Percentiles rank a stretch among this genome's conserved stretches.
phyloP scores from a whole-genome alignment of 2,888 invertebrate species.

The Sarcophaga carnaria region DNA sequence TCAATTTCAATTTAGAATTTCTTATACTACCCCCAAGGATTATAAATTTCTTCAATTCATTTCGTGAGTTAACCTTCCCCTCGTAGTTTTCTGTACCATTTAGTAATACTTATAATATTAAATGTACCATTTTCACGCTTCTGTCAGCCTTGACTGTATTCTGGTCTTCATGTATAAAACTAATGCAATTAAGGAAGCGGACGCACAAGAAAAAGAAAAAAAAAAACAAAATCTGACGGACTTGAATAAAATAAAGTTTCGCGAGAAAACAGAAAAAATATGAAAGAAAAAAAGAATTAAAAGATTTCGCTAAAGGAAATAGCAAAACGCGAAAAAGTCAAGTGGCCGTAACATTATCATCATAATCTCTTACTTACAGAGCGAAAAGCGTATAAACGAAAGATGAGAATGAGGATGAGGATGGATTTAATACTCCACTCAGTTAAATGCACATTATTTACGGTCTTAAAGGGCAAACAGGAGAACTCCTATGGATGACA shows the following conservation, averaged over 20 bases:
- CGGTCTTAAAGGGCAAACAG: neutral
- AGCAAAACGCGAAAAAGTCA: constrained; percentile 40
- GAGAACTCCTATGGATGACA: neutral
- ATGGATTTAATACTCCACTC: neutral
- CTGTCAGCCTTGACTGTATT: neutral
- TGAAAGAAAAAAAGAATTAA: neutral
- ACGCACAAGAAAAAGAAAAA: constrained; percentile 1
- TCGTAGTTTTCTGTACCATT: neutral
- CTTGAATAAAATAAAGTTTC: neutral
- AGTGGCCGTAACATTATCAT: constrained; percentile 53
- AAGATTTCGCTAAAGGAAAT: constrained; percentile 28
- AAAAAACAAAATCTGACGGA: neutral
- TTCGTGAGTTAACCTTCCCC: neutral
- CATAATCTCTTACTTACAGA: constrained; percentile 27
- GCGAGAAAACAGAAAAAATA: too few species aligned
- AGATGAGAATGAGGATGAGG: neutral
- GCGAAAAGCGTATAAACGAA: neutral
- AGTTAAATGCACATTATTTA: neutral
- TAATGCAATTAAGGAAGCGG: constrained; percentile 52
- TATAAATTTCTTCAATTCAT: neutral
- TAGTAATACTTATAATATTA: constrained; percentile 23
- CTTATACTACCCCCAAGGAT: neutral
- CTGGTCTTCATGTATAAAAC: constrained; percentile 25
- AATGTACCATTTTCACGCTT: constrained; percentile 7
- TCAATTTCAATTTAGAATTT: neutral